A percentile compares a stretch with the other conserved stretches of the same genome.
Conservation (phyloP, 2,888 invertebrate genomes). For the Druceiella hillmani region DNA sequence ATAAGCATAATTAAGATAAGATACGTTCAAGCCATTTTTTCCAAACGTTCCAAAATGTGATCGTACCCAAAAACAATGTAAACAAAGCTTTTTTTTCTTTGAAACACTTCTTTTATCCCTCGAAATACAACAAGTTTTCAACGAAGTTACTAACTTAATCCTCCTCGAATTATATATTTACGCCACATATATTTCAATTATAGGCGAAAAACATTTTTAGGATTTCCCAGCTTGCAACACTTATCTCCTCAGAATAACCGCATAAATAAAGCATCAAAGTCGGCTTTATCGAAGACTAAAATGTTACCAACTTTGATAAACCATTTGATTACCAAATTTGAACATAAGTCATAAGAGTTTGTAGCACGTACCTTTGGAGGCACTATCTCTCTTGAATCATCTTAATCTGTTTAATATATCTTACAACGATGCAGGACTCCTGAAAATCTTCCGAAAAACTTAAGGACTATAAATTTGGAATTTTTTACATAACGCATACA, state of each 20-base stretch:
- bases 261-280: conserved; percentile 74
- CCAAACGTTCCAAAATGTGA: conserved; percentile 43
- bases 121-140: conserved; percentile 36
- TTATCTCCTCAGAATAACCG: conserved; percentile 71
- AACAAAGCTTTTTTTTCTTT: conserved; percentile 35
- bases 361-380: conserved; percentile 74
- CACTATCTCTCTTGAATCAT: conserved; percentile 75
- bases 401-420: conserved; percentile 77
- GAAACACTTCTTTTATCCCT: too few species aligned
- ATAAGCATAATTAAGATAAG: conserved; percentile 41
- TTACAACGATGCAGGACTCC: conserved; percentile 73
- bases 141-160: conserved; percentile 37
- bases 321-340: conserved; percentile 69
- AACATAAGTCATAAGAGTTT: conserved; percentile 79
- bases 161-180: conserved; percentile 44
- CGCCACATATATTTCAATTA: conserved; percentile 39
- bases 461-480: conserved; percentile 72
- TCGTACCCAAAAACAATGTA: conserved; percentile 43
- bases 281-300: conserved; percentile 71
- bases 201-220: conserved; percentile 70
- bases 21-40: conserved; percentile 35
- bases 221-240: conserved; percentile 69
- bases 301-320: conserved; percentile 73
- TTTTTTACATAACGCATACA: conserved; percentile 81
- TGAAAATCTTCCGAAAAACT: conserved; percentile 74